phyloP scores from a whole-genome alignment of 1,140 invertebrate genomes.

The Sarcophaga peregrina region DNA sequence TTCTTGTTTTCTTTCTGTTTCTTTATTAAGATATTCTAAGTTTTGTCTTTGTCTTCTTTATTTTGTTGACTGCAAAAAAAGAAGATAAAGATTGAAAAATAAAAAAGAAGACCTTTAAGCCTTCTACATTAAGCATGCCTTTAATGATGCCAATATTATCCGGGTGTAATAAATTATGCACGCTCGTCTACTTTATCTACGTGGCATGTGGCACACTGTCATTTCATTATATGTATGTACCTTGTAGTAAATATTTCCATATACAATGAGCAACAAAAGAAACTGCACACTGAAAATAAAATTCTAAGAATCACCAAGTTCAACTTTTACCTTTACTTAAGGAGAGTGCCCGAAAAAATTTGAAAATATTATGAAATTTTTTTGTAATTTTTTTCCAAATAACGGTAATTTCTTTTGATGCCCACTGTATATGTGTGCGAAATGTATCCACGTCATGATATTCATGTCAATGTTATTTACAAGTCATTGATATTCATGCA shows the following conservation, averaged over 20 bases:
- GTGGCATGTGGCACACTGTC: no score
- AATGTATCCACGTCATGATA: neutral
- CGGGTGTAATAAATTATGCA: slow-evolving; percentile 8
- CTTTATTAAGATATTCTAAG: no score
- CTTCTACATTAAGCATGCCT: neutral
- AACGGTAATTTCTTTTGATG: no score
- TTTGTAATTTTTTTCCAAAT: no score
- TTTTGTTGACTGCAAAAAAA: no score
- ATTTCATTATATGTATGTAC: no score
- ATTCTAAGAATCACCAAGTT: neutral
- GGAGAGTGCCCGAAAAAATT: neutral
- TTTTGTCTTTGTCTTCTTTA: no score
- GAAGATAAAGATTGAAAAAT: no score
- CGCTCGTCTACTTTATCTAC: neutral
- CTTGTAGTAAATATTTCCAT: no score
- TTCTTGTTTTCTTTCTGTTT: no score
- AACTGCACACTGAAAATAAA: neutral
- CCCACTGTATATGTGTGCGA: neutral
- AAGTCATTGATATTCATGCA: slow-evolving; percentile 22
- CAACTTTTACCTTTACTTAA: neutral
- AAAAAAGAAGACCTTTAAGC: no score
- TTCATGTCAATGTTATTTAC: slow-evolving; percentile 27
- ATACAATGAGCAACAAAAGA: neutral
- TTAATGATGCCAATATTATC: slow-evolving; percentile 10
- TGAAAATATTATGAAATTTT: no score